Percentiles rank a stretch among this genome's conserved stretches.
Evolutionary conservation across 2,113 vertebrate genomes (phyloP).

Genomic region (Phylloscopus trochilus): DNA sequence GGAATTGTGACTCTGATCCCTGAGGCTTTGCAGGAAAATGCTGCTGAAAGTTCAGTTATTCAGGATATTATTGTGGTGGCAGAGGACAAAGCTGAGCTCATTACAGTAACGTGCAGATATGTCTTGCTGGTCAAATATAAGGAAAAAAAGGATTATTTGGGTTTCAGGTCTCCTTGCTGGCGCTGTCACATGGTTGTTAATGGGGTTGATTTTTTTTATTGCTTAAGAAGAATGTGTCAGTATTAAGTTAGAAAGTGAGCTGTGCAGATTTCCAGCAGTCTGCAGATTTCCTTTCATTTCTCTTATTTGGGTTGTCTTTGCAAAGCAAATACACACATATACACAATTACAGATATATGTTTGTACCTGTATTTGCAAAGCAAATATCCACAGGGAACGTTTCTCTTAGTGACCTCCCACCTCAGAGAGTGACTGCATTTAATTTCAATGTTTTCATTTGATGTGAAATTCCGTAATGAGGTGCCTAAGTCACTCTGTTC

Average conservation of each 20-base stretch:
- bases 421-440: background rate
- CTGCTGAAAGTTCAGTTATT: background rate
- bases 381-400: background rate
- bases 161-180: background rate
- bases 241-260: background rate
- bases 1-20: background rate
- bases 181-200: background rate
- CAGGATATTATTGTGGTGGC: background rate
- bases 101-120: background rate
- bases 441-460: background rate
- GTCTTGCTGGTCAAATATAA: background rate
- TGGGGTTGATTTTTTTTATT: background rate
- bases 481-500: rapidly evolving
- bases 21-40: background rate
- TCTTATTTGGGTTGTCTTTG: background rate
- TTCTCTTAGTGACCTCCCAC: background rate
- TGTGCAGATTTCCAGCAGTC: background rate
- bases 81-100: background rate
- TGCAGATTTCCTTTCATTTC: background rate
- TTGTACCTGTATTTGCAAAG: background rate
- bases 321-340: background rate
- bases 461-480: background rate
- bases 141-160: background rate
- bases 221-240: background rate
- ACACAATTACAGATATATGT: background rate